Evolutionary conservation across 2,113 vertebrate genomes (phyloP).

Genomic region (Arvicanthis niloticus): DNA sequence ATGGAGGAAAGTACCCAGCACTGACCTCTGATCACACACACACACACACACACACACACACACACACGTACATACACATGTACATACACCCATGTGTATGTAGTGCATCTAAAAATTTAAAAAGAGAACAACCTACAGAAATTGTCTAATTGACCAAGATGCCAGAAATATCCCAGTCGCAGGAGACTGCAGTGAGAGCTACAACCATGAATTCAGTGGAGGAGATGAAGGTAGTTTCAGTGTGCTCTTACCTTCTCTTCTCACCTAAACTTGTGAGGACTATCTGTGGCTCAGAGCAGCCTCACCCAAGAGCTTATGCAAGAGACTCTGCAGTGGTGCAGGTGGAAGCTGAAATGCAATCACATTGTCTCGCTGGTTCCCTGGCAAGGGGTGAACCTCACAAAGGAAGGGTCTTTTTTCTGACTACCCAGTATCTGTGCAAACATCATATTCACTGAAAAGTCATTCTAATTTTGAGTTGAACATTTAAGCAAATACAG

Average conservation of each 20-base stretch:
- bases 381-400: not conserved
- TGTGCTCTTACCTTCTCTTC: not conserved
- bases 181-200: rapidly evolving
- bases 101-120: not conserved
- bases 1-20: not conserved
- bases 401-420: not conserved
- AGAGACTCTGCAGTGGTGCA: rapidly evolving
- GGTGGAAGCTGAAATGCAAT: not conserved
- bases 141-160: not conserved
- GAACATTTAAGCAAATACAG: not conserved
- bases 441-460: not conserved
- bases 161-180: not conserved
- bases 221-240: not conserved
- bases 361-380: not conserved
- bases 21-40: not conserved
- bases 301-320: not conserved
- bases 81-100: not conserved
- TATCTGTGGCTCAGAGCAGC: not conserved
- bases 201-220: rapidly evolving
- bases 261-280: not conserved
- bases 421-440: not conserved
- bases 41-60: too few species aligned
- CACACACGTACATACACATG: not conserved
- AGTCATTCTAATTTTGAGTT: not conserved
- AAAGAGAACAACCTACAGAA: not conserved